phyloP scores from a whole-genome alignment of 1,140 invertebrate genomes.

The Pogonognathellus flavescens region DNA sequence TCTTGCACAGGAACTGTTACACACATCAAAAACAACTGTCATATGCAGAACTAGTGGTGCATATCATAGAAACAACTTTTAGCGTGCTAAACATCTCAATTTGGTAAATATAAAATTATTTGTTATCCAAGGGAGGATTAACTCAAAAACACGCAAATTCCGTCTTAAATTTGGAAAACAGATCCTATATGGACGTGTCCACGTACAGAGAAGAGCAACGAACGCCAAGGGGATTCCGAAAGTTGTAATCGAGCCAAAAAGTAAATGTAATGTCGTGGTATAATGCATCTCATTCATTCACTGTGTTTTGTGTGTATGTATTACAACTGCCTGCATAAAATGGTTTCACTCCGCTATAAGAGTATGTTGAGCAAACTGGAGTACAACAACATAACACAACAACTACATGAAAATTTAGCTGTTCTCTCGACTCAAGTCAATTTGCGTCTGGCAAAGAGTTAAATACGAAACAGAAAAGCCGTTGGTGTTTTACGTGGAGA shows the following conservation, averaged over 20 bases:
- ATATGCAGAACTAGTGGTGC: background rate
- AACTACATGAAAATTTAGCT: slow-evolving; percentile 13
- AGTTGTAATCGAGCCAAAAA: slow-evolving; percentile 44
- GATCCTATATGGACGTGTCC: slow-evolving; percentile 9
- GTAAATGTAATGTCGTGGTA: slow-evolving; percentile 41
- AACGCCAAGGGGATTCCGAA: slow-evolving; percentile 40
- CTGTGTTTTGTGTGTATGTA: background rate
- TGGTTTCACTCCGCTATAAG: background rate
- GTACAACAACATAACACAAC: background rate
- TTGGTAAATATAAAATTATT: background rate
- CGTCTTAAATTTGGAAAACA: slow-evolving; percentile 35
- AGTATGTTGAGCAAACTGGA: background rate
- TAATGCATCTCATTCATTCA: slow-evolving; percentile 46
- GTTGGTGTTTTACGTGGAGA: background rate
- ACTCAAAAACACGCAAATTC: slow-evolving; percentile 37
- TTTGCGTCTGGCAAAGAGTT: background rate
- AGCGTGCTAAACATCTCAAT: too few species aligned
- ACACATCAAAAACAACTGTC: background rate
- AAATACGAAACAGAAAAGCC: slow-evolving; percentile 7
- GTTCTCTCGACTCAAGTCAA: background rate
- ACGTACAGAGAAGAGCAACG: slow-evolving; percentile 30
- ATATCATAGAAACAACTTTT: too few species aligned
- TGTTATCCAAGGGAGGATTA: slow-evolving; percentile 25
- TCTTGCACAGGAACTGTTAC: too few species aligned
- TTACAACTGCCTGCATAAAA: slow-evolving; percentile 34